Evolutionary conservation across 2,113 vertebrate species (phyloP).

Genomic region (Suricata suricatta): DNA sequence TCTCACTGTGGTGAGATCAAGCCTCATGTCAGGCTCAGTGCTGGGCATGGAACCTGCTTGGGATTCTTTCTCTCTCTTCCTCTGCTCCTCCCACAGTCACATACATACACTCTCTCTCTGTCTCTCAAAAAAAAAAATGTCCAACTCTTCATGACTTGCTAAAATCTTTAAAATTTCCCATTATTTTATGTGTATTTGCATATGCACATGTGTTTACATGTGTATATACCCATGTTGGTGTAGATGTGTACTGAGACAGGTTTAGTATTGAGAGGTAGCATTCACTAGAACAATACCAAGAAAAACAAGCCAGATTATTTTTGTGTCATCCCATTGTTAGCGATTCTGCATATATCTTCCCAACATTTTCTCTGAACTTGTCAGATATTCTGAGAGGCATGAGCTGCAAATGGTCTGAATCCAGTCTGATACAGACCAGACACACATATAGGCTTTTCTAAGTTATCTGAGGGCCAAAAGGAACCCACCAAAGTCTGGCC

Average conservation of each 20-base stretch:
- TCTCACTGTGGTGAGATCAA: no score
- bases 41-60: no score
- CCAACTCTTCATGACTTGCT: background rate
- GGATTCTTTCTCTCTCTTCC: no score
- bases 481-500: background rate
- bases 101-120: no score
- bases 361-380: background rate
- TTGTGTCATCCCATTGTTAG: background rate
- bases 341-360: background rate
- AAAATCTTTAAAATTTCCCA: background rate
- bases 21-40: no score
- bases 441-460: background rate
- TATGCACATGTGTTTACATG: background rate
- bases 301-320: background rate
- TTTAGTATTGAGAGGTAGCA: background rate
- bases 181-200: background rate
- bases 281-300: background rate
- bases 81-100: no score
- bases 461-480: background rate
- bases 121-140: background rate
- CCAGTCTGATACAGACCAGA: background rate
- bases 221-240: background rate
- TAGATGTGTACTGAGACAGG: background rate
- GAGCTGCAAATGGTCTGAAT: background rate
- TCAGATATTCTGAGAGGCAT: background rate